Conservation (phyloP, 2,888 invertebrate genomes). For the Coleophora deauratella region DNA sequence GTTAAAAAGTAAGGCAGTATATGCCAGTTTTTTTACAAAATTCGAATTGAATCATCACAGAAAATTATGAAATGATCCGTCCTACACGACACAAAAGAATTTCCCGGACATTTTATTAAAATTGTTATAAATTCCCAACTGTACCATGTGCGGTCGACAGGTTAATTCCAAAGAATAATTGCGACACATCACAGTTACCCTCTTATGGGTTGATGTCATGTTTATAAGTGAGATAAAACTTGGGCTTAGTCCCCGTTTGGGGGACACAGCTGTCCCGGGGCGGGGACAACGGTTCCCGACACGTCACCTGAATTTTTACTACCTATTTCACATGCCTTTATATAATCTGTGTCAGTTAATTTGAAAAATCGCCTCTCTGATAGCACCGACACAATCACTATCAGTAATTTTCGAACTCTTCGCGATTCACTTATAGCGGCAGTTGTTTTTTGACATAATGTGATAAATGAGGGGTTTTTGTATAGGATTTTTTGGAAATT, state of each 20-base stretch:
- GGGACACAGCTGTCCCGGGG: constrained; percentile 49
- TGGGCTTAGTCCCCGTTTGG: too few relatives aligned
- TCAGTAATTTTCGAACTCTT: neutral
- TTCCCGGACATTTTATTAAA: constrained; percentile 3
- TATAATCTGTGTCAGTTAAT: too few relatives aligned
- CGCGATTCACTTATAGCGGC: neutral
- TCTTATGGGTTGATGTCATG: constrained; percentile 44
- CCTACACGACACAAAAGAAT: neutral
- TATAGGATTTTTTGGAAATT: too few relatives aligned
- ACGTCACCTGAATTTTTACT: constrained; percentile 48
- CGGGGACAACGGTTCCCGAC: constrained; percentile 45
- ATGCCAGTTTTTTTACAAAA: too few relatives aligned
- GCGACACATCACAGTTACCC: constrained; percentile 36
- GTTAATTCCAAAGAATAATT: constrained; percentile 68
- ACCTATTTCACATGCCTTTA: constrained; percentile 22
- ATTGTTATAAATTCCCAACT: constrained; percentile 35
- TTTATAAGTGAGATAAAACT: constrained; percentile 32
- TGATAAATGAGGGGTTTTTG: too few relatives aligned
- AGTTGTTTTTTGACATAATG: too few relatives aligned
- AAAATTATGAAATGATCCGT: too few relatives aligned
- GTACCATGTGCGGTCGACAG: constrained; percentile 47
- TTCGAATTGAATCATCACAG: too few relatives aligned
- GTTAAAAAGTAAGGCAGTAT: too few relatives aligned
- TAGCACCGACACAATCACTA: too few relatives aligned
- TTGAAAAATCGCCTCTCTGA: too few relatives aligned